These are phyloP conservation scores for Erethizon dorsatum DNA, from an alignment of 2,797 vertebrate species.

Conservation along the genomic window DNA sequence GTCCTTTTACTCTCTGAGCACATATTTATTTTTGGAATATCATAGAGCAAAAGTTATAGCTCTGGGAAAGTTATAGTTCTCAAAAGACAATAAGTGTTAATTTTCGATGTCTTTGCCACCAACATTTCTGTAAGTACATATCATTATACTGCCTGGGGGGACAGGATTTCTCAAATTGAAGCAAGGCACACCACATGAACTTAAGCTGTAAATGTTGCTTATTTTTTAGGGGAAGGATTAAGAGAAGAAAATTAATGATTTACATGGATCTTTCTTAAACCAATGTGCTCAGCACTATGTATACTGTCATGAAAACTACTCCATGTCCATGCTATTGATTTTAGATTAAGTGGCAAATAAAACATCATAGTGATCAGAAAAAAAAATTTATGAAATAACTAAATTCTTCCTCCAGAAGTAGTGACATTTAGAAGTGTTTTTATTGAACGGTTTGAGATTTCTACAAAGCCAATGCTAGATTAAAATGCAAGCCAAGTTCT, in stretches of 20 bases:
- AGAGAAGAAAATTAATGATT: background rate
- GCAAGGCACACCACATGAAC: background rate
- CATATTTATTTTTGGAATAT: background rate
- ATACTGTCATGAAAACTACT: background rate
- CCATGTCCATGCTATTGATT: background rate
- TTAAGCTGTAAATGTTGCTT: background rate
- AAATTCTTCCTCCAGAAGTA: constrained; percentile 7
- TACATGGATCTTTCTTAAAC: background rate
- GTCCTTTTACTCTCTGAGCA: background rate
- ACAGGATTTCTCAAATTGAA: background rate
- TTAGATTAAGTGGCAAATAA: constrained; percentile 29
- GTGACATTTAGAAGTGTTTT: constrained; percentile 55
- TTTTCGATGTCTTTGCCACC: background rate
- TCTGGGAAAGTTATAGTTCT: background rate
- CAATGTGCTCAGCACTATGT: background rate
- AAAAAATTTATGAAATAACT: constrained; percentile 27
- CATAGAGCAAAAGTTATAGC: background rate
- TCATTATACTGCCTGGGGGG: background rate
- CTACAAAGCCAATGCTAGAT: background rate
- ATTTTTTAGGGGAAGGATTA: background rate
- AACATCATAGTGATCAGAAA: background rate
- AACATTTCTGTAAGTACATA: background rate
- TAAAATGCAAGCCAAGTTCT: constrained; percentile 56
- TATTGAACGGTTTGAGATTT: constrained; percentile 36
- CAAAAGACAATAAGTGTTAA: background rate